Percentiles rank a stretch among this genome's conserved stretches.
These are phyloP conservation scores for Trichopria drosophilae DNA, from an alignment of 2,888 invertebrate species.

Conservation along the genomic window DNA sequence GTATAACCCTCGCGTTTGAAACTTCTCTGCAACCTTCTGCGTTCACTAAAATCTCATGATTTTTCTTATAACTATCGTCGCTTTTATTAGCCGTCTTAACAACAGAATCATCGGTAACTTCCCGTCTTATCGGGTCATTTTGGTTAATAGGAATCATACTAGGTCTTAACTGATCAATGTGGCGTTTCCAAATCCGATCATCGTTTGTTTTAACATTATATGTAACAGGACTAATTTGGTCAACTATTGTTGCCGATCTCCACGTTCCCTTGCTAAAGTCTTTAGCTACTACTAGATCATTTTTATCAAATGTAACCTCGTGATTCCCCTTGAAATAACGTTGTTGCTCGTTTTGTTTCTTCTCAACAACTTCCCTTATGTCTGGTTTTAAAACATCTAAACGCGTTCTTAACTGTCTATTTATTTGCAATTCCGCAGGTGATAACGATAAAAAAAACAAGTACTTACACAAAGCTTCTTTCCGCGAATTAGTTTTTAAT, in stretches of 20 bases:
- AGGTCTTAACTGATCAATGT: constrained; percentile 68
- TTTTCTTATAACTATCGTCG: too few species aligned
- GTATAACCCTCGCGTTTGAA: too few species aligned
- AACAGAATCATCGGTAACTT: too few species aligned
- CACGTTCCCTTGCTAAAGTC: constrained; percentile 3
- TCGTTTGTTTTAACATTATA: constrained; percentile 68
- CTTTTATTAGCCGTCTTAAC: too few species aligned
- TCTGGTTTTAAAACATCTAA: constrained; percentile 17
- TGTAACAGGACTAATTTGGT: constrained; percentile 61
- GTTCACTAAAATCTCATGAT: too few species aligned
- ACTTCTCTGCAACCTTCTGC: too few species aligned
- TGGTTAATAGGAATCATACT: neutral
- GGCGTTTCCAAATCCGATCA: constrained; percentile 75
- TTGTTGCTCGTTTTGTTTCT: constrained; percentile 6
- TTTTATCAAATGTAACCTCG: neutral
- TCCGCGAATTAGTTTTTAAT: neutral
- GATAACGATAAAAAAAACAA: constrained; percentile 16
- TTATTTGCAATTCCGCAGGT: constrained; percentile 24
- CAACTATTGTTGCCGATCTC: neutral
- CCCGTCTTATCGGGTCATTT: too few species aligned
- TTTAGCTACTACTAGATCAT: constrained; percentile 6
- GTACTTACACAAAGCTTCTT: constrained; percentile 16
- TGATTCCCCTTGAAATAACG: constrained; percentile 10
- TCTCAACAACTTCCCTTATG: constrained; percentile 6
- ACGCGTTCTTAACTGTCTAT: too few species aligned